phyloP scores from a whole-genome alignment of 2,888 invertebrate species.

The Perizoma flavofasciatum region DNA sequence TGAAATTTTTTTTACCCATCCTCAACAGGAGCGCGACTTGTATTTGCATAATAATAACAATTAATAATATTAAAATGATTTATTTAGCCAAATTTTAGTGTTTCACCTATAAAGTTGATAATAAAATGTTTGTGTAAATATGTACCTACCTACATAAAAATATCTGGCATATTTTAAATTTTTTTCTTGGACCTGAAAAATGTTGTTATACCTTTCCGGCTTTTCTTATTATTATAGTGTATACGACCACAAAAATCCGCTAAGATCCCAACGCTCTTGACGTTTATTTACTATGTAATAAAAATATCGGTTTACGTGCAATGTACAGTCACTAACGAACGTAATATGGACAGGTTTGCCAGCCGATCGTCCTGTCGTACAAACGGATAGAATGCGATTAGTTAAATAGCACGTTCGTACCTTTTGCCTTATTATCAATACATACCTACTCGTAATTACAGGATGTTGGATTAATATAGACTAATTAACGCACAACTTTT shows the following conservation, averaged over 20 bases:
- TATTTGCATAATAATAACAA: too few relatives aligned
- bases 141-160: too few relatives aligned
- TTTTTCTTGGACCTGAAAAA: too few relatives aligned
- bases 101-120: too few relatives aligned
- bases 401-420: not conserved
- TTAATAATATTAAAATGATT: too few relatives aligned
- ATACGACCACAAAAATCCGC: slow-evolving; percentile 32
- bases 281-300: slow-evolving; percentile 55
- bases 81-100: too few relatives aligned
- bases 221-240: slow-evolving; percentile 4
- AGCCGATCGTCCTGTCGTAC: slow-evolving; percentile 8
- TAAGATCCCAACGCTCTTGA: slow-evolving; percentile 39
- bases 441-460: not conserved
- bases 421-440: not conserved
- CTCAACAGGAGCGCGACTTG: too few relatives aligned
- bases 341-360: slow-evolving; percentile 13
- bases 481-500: not conserved
- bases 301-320: slow-evolving; percentile 47
- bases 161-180: too few relatives aligned
- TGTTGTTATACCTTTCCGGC: not conserved
- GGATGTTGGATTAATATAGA: not conserved
- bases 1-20: too few relatives aligned
- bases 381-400: slow-evolving; percentile 5
- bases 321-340: slow-evolving; percentile 28
- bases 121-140: too few relatives aligned